phyloP scores from a whole-genome alignment of 2,113 vertebrate genomes.

The Pantherophis guttatus region DNA sequence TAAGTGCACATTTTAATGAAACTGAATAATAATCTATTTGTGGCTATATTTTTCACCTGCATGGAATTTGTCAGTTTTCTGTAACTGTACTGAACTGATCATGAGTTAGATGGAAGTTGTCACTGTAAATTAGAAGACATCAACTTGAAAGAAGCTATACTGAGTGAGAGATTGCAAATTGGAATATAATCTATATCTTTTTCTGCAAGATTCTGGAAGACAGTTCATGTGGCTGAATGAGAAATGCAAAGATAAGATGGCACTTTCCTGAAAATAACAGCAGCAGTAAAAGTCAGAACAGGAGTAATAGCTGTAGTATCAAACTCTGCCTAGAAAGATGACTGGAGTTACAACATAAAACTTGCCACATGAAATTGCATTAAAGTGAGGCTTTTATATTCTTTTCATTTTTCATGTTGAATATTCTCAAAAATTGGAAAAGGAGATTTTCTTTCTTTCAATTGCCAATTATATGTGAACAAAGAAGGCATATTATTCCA shows the following conservation, averaged over 20 bases:
- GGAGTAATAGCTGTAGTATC: neutral
- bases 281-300: neutral
- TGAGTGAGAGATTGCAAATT: neutral
- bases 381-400: neutral
- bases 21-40: neutral
- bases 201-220: neutral
- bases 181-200: neutral
- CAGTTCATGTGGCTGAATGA: neutral
- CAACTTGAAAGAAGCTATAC: neutral
- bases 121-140: neutral
- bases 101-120: neutral
- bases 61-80: neutral
- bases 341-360: neutral
- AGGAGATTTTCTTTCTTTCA: neutral
- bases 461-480: fast-evolving
- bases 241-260: conserved; percentile 3
- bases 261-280: neutral
- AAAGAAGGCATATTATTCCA: neutral
- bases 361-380: neutral
- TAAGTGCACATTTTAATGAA: neutral
- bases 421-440: conserved; percentile 3
- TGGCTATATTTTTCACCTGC: neutral
- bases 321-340: neutral
- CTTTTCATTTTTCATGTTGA: conserved; percentile 1
- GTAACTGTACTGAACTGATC: neutral